phyloP scores from a whole-genome alignment of 1,140 invertebrate genomes.

The Anoplolepis gracilipes region DNA sequence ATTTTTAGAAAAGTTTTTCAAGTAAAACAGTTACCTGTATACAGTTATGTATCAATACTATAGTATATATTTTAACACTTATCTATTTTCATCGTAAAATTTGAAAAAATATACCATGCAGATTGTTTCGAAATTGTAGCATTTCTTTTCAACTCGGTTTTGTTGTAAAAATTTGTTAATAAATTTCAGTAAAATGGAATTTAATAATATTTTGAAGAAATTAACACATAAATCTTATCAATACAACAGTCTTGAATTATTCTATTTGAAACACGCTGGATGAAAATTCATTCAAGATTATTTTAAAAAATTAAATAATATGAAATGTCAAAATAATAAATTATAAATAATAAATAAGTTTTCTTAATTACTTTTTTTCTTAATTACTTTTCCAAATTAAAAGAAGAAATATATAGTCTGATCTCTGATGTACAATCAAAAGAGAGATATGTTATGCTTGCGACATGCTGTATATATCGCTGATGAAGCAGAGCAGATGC shows the following conservation, averaged over 20 bases:
- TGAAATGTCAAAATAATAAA: background rate
- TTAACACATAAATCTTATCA: no score
- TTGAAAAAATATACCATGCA: background rate
- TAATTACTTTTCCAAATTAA: background rate
- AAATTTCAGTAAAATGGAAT: background rate
- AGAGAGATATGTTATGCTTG: background rate
- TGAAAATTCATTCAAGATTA: no score
- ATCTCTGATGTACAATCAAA: background rate
- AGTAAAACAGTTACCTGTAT: background rate
- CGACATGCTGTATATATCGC: background rate
- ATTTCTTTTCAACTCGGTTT: background rate
- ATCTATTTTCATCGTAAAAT: background rate
- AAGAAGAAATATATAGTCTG: background rate
- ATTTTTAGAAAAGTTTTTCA: background rate
- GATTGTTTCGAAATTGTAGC: background rate
- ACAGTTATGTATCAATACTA: background rate
- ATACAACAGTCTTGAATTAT: no score
- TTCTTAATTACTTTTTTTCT: background rate
- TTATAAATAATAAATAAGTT: slow-evolving; percentile 24
- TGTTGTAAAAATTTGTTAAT: background rate
- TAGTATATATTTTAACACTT: no score
- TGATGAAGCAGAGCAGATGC: slow-evolving; percentile 11
- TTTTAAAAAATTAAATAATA: no score
- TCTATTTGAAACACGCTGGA: no score
- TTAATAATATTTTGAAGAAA: background rate